Conservation (phyloP, 2,888 invertebrate species). For the Drosophila rellima region DNA sequence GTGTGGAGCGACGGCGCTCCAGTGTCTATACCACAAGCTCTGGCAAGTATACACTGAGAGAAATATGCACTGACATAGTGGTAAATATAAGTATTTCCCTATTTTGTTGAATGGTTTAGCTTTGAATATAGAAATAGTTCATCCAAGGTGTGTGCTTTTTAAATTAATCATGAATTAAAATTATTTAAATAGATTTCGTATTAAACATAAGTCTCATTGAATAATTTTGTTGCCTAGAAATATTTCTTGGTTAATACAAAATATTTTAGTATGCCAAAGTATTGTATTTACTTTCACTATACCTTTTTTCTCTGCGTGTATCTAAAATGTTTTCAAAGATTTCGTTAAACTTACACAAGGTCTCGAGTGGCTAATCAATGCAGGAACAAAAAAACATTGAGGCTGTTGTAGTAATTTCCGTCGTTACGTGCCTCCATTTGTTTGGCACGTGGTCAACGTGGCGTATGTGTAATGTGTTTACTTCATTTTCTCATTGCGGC, state of each 20-base stretch:
- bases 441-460: conserved; percentile 51
- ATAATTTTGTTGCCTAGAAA: too few species aligned
- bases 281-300: neutral
- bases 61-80: neutral
- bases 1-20: conserved; percentile 87
- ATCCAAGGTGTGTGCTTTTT: too few species aligned
- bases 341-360: conserved; percentile 50
- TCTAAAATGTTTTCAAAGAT: conserved; percentile 42
- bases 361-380: conserved; percentile 77
- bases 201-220: too few species aligned
- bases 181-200: too few species aligned
- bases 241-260: too few species aligned
- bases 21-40: conserved; percentile 95
- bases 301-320: neutral
- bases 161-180: too few species aligned
- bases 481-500: conserved; percentile 10
- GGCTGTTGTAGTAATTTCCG: conserved; percentile 52
- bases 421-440: conserved; percentile 67
- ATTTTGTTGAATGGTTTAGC: too few species aligned
- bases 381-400: conserved; percentile 5
- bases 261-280: too few species aligned
- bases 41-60: conserved; percentile 88
- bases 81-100: neutral
- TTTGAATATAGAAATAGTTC: too few species aligned
- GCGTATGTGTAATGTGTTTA: conserved; percentile 86